A percentile compares a stretch with the other conserved stretches of the same genome.
phyloP scores from a whole-genome alignment of 2,113 vertebrate species.

The Cariama cristata region DNA sequence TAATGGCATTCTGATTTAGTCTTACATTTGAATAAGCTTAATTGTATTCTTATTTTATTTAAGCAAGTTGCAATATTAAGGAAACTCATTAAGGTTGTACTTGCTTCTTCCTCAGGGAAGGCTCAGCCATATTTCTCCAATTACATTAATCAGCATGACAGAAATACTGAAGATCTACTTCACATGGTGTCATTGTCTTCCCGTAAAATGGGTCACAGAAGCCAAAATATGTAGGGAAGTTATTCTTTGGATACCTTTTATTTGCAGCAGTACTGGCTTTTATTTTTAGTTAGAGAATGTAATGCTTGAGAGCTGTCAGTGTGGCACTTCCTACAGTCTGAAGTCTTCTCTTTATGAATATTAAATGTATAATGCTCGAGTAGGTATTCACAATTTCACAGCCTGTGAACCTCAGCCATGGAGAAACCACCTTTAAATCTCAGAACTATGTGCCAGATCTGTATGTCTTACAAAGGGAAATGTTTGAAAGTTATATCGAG shows the following conservation, averaged over 20 bases:
- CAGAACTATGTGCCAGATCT: not conserved
- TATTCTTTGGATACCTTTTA: conserved; percentile 23
- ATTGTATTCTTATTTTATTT: conserved; percentile 68
- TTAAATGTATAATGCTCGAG: not conserved
- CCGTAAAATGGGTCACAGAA: conserved; percentile 53
- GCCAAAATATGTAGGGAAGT: not conserved
- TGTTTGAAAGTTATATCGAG: not conserved
- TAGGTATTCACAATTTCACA: not conserved
- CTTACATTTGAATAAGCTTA: conserved; percentile 58
- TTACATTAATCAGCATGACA: conserved; percentile 65
- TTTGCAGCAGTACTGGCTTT: not conserved
- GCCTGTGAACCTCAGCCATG: not conserved
- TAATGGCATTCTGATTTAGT: conserved; percentile 57
- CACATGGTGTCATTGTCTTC: conserved; percentile 40
- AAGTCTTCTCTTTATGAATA: not conserved
- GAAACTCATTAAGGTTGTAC: conserved; percentile 56
- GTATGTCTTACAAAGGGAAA: not conserved
- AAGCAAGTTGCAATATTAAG: conserved; percentile 49
- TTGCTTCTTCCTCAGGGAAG: conserved; percentile 57
- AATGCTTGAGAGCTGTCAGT: not conserved
- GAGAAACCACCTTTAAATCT: not conserved
- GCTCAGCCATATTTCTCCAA: conserved; percentile 47
- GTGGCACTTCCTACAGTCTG: not conserved
- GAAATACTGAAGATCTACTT: conserved; percentile 52
- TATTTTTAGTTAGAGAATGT: conserved; percentile 25